Evolutionary conservation across 2,888 invertebrate species (phyloP), one percentile per base, ranked within the genome.

Genomic region (Diloba caeruleocephala): DNA sequence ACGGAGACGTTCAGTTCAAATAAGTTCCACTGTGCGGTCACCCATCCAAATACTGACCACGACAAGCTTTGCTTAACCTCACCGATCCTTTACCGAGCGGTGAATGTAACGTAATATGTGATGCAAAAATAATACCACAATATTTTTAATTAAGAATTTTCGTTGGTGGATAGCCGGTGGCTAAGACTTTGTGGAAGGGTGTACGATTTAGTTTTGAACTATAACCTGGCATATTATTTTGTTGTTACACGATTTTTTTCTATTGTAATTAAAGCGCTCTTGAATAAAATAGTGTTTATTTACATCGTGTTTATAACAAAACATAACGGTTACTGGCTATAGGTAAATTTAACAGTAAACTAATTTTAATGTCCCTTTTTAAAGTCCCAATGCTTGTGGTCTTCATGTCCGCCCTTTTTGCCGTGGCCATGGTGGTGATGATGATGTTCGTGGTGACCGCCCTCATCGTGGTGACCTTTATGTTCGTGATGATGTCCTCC

Each of bases 401-500:
- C 96, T 62, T 96, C 96, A 73, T 96, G 96, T 34, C 96, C 96
- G 8, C 96, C 97, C 83, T 97, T 97, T 89, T 97, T 96, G 60
- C 95, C 97, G 71, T 96, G 95, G 50, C 95, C 95, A 66, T 95
- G 94, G 68, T 96, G 96, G 83, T 97, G 96, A 53, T 95, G 95
- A 84, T 96, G 95, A 76, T 97, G 96, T 66, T 96, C 96, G 52
- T 97, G 95, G 77, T 97, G 96, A 25, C 97, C 96, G 19, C 95
- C 96, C 60, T 96, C 95, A 61, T 96, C 95, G 84, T 97, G 96
- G 88, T 97, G 96, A 0, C 97, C 97, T 71, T 96, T 95, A 78
- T 97, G 95, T 8, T 96, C 96, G 77, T 97, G 95, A 83, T 96
- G 95, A 82, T 97, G 96, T 56, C 96, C 95, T 15, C 97, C 97